Evolutionary conservation across 2,113 vertebrate genomes (phyloP).

Genomic region (Oplegnathus fasciatus): DNA sequence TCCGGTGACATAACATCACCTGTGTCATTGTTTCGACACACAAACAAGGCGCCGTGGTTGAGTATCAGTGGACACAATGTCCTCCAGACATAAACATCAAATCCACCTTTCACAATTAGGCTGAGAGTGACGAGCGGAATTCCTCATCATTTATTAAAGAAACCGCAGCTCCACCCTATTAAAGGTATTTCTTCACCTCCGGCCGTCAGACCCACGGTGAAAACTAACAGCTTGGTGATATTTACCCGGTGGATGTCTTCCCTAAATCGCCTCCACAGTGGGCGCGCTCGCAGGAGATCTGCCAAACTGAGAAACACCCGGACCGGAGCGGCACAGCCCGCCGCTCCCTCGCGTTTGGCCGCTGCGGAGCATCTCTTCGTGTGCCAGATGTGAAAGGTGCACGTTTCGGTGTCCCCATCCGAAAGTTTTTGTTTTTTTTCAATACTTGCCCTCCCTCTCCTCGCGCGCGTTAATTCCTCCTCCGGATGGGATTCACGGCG

Average conservation of each 20-base stretch:
- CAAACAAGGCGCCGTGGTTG: slow-evolving; percentile 14
- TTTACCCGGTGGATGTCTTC: slow-evolving; percentile 44
- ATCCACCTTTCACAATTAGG: slow-evolving; percentile 34
- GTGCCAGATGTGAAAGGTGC: slow-evolving; percentile 21
- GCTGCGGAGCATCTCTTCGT: slow-evolving; percentile 50
- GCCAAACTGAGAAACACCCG: slow-evolving; percentile 55
- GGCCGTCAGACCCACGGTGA: neutral
- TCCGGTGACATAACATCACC: slow-evolving; percentile 50
- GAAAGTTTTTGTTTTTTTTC: slow-evolving; percentile 5
- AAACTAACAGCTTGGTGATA: neutral
- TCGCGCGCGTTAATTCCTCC: slow-evolving; percentile 34
- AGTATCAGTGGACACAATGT: slow-evolving; percentile 1
- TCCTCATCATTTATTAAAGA: slow-evolving; percentile 81
- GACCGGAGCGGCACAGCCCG: slow-evolving; percentile 64
- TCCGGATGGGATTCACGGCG: slow-evolving; percentile 49
- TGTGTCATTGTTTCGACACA: slow-evolving; percentile 30
- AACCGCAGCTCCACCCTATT: slow-evolving; percentile 81
- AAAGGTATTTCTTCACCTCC: slow-evolving; percentile 36
- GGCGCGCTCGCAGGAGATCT: slow-evolving; percentile 34
- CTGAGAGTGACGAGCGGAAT: slow-evolving; percentile 46
- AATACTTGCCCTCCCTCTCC: slow-evolving; percentile 5
- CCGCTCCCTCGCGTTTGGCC: slow-evolving; percentile 52
- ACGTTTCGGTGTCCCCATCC: slow-evolving; percentile 36
- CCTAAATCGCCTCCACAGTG: slow-evolving; percentile 51
- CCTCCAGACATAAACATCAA: slow-evolving; percentile 52